phyloP scores from a whole-genome alignment of 1,140 invertebrate species.

The Arctopsyche grandis region DNA sequence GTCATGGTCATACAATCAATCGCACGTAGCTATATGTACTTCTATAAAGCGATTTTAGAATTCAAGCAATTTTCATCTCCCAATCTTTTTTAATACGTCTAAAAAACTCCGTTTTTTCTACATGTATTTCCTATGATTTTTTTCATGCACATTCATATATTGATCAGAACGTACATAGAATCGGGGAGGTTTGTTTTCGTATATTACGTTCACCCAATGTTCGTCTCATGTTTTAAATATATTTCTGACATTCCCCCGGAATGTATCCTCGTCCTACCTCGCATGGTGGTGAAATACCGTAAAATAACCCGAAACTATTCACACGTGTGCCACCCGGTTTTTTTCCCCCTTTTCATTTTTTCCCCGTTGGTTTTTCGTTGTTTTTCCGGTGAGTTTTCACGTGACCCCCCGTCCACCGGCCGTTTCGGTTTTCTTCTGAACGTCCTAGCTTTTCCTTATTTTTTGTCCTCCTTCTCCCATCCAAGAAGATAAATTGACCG shows the following conservation, averaged over 20 bases:
- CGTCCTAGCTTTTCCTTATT: background rate
- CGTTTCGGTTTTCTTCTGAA: conserved; percentile 1
- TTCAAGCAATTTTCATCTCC: too few species aligned
- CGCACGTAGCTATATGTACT: too few species aligned
- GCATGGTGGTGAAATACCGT: background rate
- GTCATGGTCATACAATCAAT: too few species aligned
- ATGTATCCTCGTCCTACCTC: conserved; percentile 14
- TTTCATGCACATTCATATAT: background rate
- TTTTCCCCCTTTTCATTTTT: conserved; percentile 15
- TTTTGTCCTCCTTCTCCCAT: conserved; percentile 7
- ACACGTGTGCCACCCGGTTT: background rate
- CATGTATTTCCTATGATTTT: background rate
- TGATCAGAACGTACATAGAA: too few species aligned
- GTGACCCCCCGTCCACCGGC: background rate
- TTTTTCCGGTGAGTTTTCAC: conserved; percentile 13
- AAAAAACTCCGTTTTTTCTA: background rate
- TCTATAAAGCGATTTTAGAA: too few species aligned
- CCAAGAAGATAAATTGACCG: conserved; percentile 41
- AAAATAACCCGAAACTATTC: conserved; percentile 13
- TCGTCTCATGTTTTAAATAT: conserved; percentile 35
- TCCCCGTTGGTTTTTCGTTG: background rate
- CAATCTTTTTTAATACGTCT: too few species aligned
- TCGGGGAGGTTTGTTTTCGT: background rate
- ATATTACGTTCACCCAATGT: conserved; percentile 17
- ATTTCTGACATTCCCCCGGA: conserved; percentile 19